A percentile compares a stretch with the other conserved stretches of the same genome.
Evolutionary conservation across 2,888 invertebrate genomes (phyloP).

Genomic region (Esperia sulphurella): DNA sequence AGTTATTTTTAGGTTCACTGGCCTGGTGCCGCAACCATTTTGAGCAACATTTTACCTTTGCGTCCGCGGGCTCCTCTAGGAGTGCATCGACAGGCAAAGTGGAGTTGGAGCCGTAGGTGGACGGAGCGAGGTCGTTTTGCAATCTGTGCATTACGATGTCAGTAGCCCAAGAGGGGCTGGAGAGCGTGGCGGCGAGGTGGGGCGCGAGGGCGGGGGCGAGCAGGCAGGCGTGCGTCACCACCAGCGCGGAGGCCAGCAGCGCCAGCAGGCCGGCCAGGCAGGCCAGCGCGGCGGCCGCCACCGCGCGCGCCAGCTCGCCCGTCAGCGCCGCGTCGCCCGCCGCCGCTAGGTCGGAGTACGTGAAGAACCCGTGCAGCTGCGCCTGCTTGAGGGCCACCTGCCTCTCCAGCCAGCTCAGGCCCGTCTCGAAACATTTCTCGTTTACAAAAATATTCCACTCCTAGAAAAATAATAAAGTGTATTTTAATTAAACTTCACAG

Average conservation of each 20-base stretch:
- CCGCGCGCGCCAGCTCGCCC: slow-evolving; percentile 24
- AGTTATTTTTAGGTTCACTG: slow-evolving; percentile 19
- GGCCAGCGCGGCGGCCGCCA: slow-evolving; percentile 22
- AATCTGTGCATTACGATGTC: slow-evolving; percentile 11
- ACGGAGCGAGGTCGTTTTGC: not conserved
- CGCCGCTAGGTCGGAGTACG: slow-evolving; percentile 87
- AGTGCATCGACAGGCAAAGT: slow-evolving; percentile 19
- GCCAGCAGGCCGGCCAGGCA: slow-evolving; percentile 29
- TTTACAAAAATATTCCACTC: slow-evolving; percentile 93
- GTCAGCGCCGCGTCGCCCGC: slow-evolving; percentile 61
- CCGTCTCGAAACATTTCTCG: slow-evolving; percentile 86
- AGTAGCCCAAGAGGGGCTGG: not conserved
- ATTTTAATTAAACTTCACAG: too few relatives aligned
- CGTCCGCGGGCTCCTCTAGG: slow-evolving; percentile 16
- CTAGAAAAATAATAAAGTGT: slow-evolving; percentile 65
- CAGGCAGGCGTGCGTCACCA: slow-evolving; percentile 21
- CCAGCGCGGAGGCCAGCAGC: slow-evolving; percentile 36
- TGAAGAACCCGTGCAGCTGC: slow-evolving; percentile 86
- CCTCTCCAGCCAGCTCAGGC: slow-evolving; percentile 84
- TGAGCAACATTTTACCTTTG: slow-evolving; percentile 44
- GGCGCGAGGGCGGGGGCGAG: slow-evolving; percentile 16
- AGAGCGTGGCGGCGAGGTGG: slow-evolving; percentile 18
- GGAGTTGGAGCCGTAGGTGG: slow-evolving; percentile 20
- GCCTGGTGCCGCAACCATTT: slow-evolving; percentile 39
- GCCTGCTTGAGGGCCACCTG: slow-evolving; percentile 87